phyloP scores from a whole-genome alignment of 2,113 vertebrate genomes.

The Chaenogobius annularis region DNA sequence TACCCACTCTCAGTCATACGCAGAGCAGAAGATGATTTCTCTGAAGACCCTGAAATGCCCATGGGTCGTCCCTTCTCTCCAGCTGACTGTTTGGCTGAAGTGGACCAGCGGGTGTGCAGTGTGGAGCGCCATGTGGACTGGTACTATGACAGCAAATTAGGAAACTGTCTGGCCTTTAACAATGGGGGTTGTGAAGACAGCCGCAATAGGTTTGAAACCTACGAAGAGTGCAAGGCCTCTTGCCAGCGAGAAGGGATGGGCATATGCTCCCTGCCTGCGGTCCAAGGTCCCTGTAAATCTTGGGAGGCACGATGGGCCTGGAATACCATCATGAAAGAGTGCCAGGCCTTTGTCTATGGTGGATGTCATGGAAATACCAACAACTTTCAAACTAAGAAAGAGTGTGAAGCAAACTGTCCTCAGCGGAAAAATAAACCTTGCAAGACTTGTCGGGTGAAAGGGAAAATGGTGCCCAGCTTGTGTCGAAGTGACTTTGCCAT shows the following conservation, averaged over 20 bases:
- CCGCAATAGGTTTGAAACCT: constrained; percentile 89
- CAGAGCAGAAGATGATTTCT: constrained; percentile 68
- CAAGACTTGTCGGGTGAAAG: constrained; percentile 83
- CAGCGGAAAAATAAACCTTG: constrained; percentile 82
- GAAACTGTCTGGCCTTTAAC: constrained; percentile 84
- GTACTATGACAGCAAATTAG: constrained; percentile 84
- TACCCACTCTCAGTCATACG: constrained; percentile 89
- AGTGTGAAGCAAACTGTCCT: constrained; percentile 89
- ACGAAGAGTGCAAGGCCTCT: constrained; percentile 85
- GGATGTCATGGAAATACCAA: constrained; percentile 93
- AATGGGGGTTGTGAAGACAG: constrained; percentile 80
- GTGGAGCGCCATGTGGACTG: constrained; percentile 82
- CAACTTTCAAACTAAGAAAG: constrained; percentile 86
- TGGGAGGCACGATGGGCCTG: constrained; percentile 94
- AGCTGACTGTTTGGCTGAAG: constrained; percentile 83
- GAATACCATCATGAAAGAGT: constrained; percentile 84
- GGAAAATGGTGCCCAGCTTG: constrained; percentile 88
- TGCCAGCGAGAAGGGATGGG: constrained; percentile 81
- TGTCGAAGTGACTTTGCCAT: constrained; percentile 96
- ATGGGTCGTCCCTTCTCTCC: constrained; percentile 77
- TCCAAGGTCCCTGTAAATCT: constrained; percentile 89
- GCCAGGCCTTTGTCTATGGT: constrained; percentile 89
- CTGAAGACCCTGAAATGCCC: constrained; percentile 63
- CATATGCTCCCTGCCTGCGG: constrained; percentile 85
- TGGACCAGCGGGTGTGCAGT: constrained; percentile 78